Conservation (phyloP, 2,797 vertebrate genomes). For the Crax fasciolata region DNA sequence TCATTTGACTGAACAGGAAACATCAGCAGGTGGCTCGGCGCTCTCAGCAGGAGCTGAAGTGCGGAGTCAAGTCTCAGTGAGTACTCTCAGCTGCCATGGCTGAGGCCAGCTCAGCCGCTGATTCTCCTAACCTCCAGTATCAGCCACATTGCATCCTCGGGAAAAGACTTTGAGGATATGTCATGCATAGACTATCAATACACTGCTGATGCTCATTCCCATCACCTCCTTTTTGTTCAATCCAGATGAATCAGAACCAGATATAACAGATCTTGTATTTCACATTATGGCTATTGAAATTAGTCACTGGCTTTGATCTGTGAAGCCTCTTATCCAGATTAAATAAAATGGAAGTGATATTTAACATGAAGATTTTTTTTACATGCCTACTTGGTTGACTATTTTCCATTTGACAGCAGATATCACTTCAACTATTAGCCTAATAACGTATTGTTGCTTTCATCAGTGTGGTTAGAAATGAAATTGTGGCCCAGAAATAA, state of each 20-base stretch:
- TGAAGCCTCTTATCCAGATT: not conserved
- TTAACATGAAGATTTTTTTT: not conserved
- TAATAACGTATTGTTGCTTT: not conserved
- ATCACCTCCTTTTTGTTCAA: not conserved
- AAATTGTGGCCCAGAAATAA: not conserved
- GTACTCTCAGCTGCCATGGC: not conserved
- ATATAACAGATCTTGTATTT: not conserved
- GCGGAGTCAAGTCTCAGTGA: not conserved
- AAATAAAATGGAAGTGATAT: not conserved
- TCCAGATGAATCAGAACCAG: not conserved
- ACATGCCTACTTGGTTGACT: not conserved
- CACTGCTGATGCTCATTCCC: not conserved
- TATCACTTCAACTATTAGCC: not conserved
- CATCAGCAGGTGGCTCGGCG: not conserved
- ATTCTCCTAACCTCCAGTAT: not conserved
- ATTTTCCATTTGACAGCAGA: not conserved
- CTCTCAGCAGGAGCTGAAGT: not conserved
- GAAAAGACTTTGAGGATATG: rapidly evolving
- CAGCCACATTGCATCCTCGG: not conserved
- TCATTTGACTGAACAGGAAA: not conserved
- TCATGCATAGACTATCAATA: not conserved
- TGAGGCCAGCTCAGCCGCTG: not conserved
- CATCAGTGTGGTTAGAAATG: not conserved
- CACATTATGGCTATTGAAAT: not conserved
- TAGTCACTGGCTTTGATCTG: not conserved